phyloP scores from a whole-genome alignment of 2,888 invertebrate genomes.

The Agrilus mali region DNA sequence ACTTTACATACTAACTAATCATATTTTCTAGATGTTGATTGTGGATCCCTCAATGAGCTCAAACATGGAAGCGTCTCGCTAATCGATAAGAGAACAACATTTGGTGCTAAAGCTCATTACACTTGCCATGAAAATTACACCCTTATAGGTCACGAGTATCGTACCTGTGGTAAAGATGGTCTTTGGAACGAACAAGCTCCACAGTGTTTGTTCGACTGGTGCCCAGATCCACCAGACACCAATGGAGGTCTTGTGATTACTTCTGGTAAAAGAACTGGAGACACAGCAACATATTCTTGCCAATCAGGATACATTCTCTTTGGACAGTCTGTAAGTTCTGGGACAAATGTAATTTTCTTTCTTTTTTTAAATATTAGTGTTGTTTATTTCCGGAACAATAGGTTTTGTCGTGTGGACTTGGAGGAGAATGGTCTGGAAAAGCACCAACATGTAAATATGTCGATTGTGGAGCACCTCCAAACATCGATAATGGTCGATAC shows the following conservation, averaged over 20 bases:
- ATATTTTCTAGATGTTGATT: constrained; percentile 67
- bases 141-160: constrained; percentile 56
- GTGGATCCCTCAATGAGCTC: constrained; percentile 53
- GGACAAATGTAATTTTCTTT: background rate
- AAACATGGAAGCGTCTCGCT: constrained; percentile 61
- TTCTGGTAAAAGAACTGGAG: constrained; percentile 65
- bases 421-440: constrained; percentile 73
- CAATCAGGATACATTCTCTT: constrained; percentile 73
- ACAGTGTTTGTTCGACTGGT: constrained; percentile 77
- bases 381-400: constrained; percentile 22
- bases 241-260: constrained; percentile 60
- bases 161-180: constrained; percentile 62
- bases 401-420: constrained; percentile 72
- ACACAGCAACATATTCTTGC: constrained; percentile 68
- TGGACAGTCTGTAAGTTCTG: constrained; percentile 57
- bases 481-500: constrained; percentile 64
- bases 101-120: constrained; percentile 64
- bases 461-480: constrained; percentile 72
- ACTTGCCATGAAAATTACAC: constrained; percentile 78
- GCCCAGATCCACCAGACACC: constrained; percentile 69
- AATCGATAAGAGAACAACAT: constrained; percentile 60
- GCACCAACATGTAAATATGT: constrained; percentile 76
- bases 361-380: background rate
- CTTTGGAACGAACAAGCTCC: constrained; percentile 69
- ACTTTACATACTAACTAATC: background rate